Evolutionary conservation across 1,140 invertebrate genomes (phyloP).

Genomic region (Megalopta genalis): DNA sequence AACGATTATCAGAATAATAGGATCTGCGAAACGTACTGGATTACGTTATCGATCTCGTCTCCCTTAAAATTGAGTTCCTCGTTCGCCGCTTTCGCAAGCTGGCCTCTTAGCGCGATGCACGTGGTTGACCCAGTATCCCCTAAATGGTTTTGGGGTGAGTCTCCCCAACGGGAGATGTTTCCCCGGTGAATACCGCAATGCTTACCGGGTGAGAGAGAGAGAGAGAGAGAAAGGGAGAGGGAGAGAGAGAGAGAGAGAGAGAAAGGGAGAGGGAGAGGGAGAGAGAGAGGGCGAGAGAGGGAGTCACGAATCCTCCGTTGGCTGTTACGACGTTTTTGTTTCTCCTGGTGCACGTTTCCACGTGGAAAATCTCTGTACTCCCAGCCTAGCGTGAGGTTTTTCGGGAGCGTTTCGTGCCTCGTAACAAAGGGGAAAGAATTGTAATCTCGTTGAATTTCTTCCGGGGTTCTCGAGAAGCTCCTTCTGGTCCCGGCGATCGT

Average conservation of each 20-base stretch:
- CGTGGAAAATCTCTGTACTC: background rate
- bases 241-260: too few relatives aligned
- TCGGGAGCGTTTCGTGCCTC: background rate
- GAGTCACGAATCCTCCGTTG: background rate
- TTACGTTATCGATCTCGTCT: background rate
- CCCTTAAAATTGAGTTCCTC: constrained; percentile 35
- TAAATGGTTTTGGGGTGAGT: constrained; percentile 32
- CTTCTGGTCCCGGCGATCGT: too few relatives aligned
- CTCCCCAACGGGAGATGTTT: constrained; percentile 3
- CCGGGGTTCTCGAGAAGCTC: too few relatives aligned
- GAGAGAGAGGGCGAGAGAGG: too few relatives aligned
- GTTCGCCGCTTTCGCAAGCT: background rate
- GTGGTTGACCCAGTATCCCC: constrained; percentile 31
- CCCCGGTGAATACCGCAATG: constrained; percentile 23
- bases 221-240: too few relatives aligned
- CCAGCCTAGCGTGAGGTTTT: background rate
- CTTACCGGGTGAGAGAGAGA: background rate
- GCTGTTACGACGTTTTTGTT: background rate
- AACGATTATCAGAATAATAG: too few relatives aligned
- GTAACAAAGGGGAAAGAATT: background rate
- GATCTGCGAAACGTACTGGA: background rate
- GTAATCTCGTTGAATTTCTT: too few relatives aligned
- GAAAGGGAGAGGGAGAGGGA: too few relatives aligned
- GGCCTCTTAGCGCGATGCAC: constrained; percentile 15
- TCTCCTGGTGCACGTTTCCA: background rate